phyloP scores from a whole-genome alignment of 2,888 invertebrate species.

The Drepanosiphum platanoidis region DNA sequence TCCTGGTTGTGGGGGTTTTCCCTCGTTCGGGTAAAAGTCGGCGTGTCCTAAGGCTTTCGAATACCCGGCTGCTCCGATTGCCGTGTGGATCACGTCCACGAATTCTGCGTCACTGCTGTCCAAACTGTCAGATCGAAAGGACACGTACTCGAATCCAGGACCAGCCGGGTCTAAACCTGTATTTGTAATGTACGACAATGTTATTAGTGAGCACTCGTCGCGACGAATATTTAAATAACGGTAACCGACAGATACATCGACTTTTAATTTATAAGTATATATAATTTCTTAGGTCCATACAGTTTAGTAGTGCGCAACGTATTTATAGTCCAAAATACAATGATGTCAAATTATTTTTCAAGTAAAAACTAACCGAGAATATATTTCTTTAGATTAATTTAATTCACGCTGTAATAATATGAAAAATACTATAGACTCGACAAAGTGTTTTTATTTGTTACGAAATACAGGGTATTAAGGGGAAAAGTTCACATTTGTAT shows the following conservation, averaged over 20 bases:
- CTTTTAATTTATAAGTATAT: too few relatives aligned
- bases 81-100: conserved; percentile 66
- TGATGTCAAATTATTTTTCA: too few relatives aligned
- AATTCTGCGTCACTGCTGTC: conserved; percentile 65
- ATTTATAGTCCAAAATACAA: too few relatives aligned
- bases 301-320: too few relatives aligned
- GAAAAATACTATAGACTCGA: too few relatives aligned
- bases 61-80: conserved; percentile 63
- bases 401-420: too few relatives aligned
- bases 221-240: background rate
- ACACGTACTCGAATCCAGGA: conserved; percentile 60
- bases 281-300: too few relatives aligned
- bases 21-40: conserved; percentile 43
- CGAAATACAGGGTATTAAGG: too few relatives aligned
- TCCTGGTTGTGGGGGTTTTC: conserved; percentile 29
- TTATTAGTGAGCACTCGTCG: background rate
- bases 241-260: background rate
- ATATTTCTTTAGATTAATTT: too few relatives aligned
- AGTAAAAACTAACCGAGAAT: too few relatives aligned
- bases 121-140: conserved; percentile 33
- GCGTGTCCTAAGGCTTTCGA: conserved; percentile 11
- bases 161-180: conserved; percentile 63
- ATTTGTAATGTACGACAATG: background rate
- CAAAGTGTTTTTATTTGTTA: too few relatives aligned
- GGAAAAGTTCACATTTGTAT: too few relatives aligned